phyloP scores from a whole-genome alignment of 2,113 vertebrate genomes.

The Fukomys damarensis region DNA sequence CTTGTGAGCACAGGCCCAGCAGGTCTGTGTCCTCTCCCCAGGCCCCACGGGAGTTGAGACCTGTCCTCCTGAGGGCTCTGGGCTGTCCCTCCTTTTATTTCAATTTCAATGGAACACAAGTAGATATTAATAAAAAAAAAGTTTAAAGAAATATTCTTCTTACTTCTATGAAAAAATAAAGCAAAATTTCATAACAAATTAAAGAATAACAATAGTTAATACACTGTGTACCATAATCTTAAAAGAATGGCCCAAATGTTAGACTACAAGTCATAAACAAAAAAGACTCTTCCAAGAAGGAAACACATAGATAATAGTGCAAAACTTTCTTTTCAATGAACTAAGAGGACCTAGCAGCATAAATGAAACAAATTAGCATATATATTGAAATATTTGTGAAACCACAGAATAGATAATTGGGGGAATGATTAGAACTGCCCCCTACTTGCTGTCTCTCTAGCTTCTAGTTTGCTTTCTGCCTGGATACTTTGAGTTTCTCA shows the following conservation, averaged over 20 bases:
- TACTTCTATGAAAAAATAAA: not conserved
- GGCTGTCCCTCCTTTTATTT: not conserved
- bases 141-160: not conserved
- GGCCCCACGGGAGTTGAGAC: not conserved
- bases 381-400: not conserved
- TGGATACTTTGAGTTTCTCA: not conserved
- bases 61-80: not conserved
- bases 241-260: no score
- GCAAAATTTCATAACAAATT: not conserved
- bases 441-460: not conserved
- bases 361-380: not conserved
- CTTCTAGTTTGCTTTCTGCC: not conserved
- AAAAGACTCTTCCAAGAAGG: not conserved
- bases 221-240: not conserved
- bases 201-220: not conserved
- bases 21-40: not conserved
- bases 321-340: not conserved
- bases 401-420: not conserved
- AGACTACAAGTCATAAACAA: not conserved
- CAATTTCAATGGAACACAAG: not conserved
- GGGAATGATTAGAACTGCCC: not conserved
- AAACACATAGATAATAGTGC: not conserved
- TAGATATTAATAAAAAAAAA: not conserved
- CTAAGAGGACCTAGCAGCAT: not conserved
- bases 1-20: rapidly evolving